phyloP scores from a whole-genome alignment of 1,140 invertebrate genomes.

The Drosophila triauraria region DNA sequence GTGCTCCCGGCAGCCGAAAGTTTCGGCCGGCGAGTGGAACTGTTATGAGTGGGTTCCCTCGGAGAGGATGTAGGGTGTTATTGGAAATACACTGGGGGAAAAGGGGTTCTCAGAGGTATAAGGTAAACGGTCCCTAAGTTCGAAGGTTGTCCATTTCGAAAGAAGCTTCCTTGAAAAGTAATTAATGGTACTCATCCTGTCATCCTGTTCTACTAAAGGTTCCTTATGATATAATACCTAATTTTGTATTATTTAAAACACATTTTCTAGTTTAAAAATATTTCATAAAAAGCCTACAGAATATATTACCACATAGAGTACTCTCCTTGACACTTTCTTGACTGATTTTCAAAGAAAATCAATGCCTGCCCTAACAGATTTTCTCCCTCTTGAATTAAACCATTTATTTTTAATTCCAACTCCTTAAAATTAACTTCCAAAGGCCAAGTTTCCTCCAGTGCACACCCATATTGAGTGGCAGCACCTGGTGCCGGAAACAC shows the following conservation, averaged over 20 bases:
- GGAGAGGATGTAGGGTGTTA: not conserved
- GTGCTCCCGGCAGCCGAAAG: constrained; percentile 63
- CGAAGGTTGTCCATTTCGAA: not conserved
- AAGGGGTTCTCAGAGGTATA: not conserved
- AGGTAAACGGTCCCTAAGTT: not conserved
- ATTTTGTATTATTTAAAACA: too few species aligned
- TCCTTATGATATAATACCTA: too few species aligned
- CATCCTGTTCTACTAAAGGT: too few species aligned
- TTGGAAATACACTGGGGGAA: not conserved
- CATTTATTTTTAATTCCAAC: not conserved
- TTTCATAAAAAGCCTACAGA: too few species aligned
- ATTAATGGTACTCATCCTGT: too few species aligned
- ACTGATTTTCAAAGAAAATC: not conserved
- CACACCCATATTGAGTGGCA: constrained; percentile 5
- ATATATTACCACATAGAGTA: too few species aligned
- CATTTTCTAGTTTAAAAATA: too few species aligned
- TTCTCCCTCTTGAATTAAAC: too few species aligned
- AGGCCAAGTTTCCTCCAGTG: not conserved
- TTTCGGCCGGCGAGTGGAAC: constrained; percentile 21
- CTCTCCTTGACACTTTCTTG: too few species aligned
- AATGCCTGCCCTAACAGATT: too few species aligned
- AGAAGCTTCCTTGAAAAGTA: too few species aligned
- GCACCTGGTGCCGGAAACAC: constrained; percentile 27
- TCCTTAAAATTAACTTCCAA: too few species aligned
- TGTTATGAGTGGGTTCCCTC: not conserved